Evolutionary conservation across 2,113 vertebrate genomes (phyloP), one percentile per base, ranked within the genome.

Genomic region (Urocynchramus pylzowi): DNA sequence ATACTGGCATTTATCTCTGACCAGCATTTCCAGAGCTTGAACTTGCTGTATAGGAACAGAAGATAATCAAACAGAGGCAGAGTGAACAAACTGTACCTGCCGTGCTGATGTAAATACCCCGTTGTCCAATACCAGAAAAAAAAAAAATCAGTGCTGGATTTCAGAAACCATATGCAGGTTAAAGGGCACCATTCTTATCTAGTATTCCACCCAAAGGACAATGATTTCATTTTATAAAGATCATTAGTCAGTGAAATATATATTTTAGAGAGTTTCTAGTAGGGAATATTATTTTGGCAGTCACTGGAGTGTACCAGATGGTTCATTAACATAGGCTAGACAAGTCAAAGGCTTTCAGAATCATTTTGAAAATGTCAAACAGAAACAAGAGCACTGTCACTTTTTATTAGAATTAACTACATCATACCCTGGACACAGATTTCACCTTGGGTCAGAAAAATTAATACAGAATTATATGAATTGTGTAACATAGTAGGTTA

Each of bases 381-480:
- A 98, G 98, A 98, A 98, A 98, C 98, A 98, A 98, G 98, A 98
- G 98, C 97, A 90, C 97, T 98, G 98, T 98, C 99, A 97, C 98
- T 98, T 98, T 98, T 98, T 97, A 99, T 99, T 98, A 99, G 98
- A 97, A 98, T 98, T 98, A 98, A 98, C 98, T 98, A 96, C 97
- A 96, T 97, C 96, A 98, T 95, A 97, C 97, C 97, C 96, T 97
- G 98, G 97, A 98, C 97, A 97, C 97, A 97, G 97, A 98, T 98
- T 98, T 98, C 98, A 99, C 99, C 99, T 98, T 98, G 97, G 99
- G 99, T 99, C 99, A 99, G 98, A 99, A 97, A 98, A 98, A 99
- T 99, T 99, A 99, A 99, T 99, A 99, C 98, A 98, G 98, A 98
- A 99, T 99, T 98, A 98, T 98, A 98, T 98, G 98, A 98, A 98